phyloP scores from a whole-genome alignment of 1,140 invertebrate species.

The Callitettix versicolor region DNA sequence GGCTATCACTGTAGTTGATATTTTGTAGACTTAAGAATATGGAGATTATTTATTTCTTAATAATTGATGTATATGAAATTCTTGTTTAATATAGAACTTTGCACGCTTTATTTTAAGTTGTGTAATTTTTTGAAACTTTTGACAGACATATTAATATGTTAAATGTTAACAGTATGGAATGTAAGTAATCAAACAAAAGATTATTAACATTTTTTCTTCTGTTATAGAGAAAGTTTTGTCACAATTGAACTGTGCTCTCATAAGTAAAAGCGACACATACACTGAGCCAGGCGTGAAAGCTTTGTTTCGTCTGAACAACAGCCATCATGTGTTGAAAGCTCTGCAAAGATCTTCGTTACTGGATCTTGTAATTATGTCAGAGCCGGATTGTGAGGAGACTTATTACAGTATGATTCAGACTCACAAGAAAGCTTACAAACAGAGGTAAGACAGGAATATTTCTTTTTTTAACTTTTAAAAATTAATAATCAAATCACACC shows the following conservation, averaged over 20 bases:
- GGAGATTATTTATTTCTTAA: no score
- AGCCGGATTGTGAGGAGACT: conserved; percentile 72
- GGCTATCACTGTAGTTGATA: no score
- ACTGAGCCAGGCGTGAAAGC: conserved; percentile 69
- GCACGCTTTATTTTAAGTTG: no score
- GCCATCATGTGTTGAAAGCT: conserved; percentile 85
- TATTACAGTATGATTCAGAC: conserved; percentile 73
- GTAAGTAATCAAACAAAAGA: no score
- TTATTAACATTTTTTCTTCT: conserved; percentile 17
- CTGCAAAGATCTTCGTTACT: conserved; percentile 72
- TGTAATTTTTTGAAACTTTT: no score
- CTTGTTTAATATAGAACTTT: no score
- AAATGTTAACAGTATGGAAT: no score
- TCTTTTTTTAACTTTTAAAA: not conserved
- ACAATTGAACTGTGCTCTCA: conserved; percentile 70
- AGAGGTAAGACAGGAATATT: conserved; percentile 58
- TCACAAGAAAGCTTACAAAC: conserved; percentile 64
- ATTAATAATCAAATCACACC: no score
- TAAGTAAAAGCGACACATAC: conserved; percentile 75
- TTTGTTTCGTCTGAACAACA: conserved; percentile 84
- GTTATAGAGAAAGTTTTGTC: conserved; percentile 70
- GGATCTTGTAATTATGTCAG: conserved; percentile 63
- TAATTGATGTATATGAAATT: no score
- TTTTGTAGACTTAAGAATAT: no score
- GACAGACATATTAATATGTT: no score